Conservation (phyloP, 2,888 invertebrate genomes). For the Andricus curvator region DNA sequence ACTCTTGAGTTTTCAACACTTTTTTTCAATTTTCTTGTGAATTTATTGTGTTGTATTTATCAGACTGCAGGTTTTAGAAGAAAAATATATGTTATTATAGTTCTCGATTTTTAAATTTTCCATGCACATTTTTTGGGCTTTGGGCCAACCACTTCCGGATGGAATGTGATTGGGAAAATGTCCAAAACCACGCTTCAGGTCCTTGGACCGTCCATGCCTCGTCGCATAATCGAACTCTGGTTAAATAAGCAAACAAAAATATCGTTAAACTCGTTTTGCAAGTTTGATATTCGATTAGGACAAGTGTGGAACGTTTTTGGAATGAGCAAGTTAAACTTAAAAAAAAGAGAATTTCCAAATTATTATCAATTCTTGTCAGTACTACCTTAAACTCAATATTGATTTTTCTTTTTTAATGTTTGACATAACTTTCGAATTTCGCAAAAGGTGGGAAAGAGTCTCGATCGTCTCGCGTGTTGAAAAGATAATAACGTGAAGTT, state of each 20-base stretch:
- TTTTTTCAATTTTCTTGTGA: too few species aligned
- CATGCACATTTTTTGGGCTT: conserved; percentile 3
- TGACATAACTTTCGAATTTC: background rate
- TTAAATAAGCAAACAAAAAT: background rate
- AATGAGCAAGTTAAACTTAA: background rate
- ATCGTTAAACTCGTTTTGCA: background rate
- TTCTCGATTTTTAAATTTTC: conserved; percentile 10
- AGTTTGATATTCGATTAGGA: background rate
- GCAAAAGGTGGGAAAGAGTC: background rate
- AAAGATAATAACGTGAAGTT: background rate
- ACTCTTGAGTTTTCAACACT: too few species aligned
- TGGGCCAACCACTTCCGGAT: background rate
- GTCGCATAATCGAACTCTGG: background rate
- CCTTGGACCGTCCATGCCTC: background rate
- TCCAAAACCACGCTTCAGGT: conserved; percentile 20
- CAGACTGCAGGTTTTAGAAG: background rate
- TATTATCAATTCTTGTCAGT: too few species aligned
- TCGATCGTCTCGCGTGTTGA: background rate
- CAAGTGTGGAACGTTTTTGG: background rate
- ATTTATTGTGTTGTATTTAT: background rate
- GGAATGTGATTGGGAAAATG: conserved; percentile 7
- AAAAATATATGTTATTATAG: background rate
- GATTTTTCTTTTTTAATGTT: background rate
- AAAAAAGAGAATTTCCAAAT: background rate
- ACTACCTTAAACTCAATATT: background rate